Conservation (phyloP, 2,113 vertebrate genomes). For the Peromyscus californicus region DNA sequence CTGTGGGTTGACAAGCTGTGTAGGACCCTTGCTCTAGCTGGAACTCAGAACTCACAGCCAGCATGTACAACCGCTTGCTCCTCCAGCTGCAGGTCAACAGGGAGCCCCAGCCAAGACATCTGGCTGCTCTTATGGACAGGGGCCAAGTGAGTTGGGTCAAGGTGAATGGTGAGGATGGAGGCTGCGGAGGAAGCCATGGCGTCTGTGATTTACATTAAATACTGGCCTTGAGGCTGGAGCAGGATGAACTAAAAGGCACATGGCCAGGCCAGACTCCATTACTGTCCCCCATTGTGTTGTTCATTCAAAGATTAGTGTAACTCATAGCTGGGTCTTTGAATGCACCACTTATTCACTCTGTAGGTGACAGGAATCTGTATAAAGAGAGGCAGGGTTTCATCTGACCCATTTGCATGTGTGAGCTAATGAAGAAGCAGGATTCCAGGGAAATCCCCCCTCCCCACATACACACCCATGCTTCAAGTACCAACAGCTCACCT, state of each 20-base stretch:
- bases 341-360: not conserved
- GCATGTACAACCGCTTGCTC: not conserved
- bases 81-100: not conserved
- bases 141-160: not conserved
- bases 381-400: not conserved
- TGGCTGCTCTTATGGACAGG: not conserved
- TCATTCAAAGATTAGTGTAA: not conserved
- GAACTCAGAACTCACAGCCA: not conserved
- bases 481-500: conserved; percentile 42
- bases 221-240: not conserved
- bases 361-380: not conserved
- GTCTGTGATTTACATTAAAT: not conserved
- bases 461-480: not conserved
- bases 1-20: not conserved
- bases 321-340: conserved; percentile 15
- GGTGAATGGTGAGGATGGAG: not conserved
- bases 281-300: not conserved
- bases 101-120: not conserved
- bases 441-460: not conserved
- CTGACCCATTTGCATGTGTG: not conserved
- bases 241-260: not conserved
- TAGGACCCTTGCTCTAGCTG: not conserved
- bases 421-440: not conserved
- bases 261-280: conserved; percentile 16
- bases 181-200: not conserved